Conservation (phyloP, 2,113 vertebrate genomes). For the Oenanthe oenanthe region DNA sequence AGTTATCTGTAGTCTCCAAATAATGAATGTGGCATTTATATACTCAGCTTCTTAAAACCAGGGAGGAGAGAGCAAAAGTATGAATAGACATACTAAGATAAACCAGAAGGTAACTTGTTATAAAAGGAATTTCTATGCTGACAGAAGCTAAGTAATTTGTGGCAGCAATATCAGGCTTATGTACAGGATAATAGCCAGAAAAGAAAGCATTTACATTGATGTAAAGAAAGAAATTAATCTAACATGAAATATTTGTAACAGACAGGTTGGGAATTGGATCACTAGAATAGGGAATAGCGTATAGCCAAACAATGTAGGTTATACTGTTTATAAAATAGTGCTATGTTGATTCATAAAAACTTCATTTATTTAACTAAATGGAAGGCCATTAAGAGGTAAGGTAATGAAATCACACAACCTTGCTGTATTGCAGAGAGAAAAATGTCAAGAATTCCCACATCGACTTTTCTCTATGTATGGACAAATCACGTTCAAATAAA, state of each 20-base stretch:
- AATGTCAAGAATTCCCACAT: not conserved
- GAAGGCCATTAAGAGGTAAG: not conserved
- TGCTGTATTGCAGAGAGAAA: not conserved
- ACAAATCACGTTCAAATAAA: not conserved
- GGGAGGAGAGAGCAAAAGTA: not conserved
- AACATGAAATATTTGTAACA: not conserved
- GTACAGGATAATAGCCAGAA: not conserved
- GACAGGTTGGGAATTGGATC: not conserved
- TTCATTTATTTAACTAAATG: not conserved
- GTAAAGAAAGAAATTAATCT: not conserved
- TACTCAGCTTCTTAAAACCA: not conserved
- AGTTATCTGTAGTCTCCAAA: not conserved
- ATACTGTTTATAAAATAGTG: too few species aligned
- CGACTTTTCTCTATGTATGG: not conserved
- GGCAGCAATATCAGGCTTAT: fast-evolving
- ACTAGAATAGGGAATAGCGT: not conserved
- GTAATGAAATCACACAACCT: not conserved
- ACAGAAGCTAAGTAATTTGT: not conserved
- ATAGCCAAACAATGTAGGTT: not conserved
- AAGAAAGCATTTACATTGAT: not conserved
- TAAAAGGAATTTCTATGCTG: not conserved
- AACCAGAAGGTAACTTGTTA: not conserved
- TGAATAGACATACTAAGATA: not conserved
- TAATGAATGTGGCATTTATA: not conserved
- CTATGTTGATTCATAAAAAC: not conserved